These are phyloP conservation scores for Thamnophis elegans DNA, from an alignment of 2,797 vertebrate species.

Conservation along the genomic window DNA sequence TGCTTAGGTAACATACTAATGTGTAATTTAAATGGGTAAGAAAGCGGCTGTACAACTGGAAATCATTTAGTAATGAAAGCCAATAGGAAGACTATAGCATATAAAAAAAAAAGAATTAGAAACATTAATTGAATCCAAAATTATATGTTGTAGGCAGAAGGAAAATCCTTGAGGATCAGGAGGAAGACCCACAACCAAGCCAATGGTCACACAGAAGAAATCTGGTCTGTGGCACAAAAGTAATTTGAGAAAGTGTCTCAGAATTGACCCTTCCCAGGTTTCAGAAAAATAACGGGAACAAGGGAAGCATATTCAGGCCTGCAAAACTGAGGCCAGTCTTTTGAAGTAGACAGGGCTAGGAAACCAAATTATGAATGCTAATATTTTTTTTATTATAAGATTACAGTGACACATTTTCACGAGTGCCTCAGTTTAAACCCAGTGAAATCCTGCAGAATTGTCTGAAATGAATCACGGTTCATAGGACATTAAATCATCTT, in stretches of 20 bases:
- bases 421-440: neutral
- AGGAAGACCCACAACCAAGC: neutral
- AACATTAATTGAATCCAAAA: neutral
- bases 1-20: constrained; percentile 72
- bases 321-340: neutral
- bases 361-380: neutral
- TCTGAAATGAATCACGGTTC: neutral
- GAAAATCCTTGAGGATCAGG: neutral
- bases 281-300: neutral
- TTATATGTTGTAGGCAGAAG: neutral
- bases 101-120: neutral
- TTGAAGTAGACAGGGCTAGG: neutral
- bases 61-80: neutral
- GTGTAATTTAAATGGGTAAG: neutral
- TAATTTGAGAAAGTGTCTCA: neutral
- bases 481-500: neutral
- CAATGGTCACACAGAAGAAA: neutral
- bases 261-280: neutral
- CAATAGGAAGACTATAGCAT: neutral
- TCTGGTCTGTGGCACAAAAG: neutral
- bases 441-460: neutral
- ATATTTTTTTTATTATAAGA: neutral
- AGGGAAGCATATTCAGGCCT: neutral
- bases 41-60: neutral
- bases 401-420: neutral